phyloP scores from a whole-genome alignment of 1,140 invertebrate genomes.

The Diploscapter pachys region DNA sequence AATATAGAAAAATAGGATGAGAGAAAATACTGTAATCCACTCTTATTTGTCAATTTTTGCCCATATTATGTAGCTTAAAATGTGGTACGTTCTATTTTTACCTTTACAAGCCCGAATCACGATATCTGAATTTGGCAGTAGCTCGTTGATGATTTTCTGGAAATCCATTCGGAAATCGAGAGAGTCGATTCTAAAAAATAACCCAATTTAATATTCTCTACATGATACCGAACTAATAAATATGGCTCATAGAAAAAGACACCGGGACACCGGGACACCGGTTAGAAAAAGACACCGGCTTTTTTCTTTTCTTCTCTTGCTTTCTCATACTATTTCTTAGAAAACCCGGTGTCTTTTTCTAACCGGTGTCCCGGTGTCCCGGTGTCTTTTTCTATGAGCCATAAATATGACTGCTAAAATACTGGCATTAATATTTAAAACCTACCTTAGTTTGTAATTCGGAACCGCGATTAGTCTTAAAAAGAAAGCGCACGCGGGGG shows the following conservation, averaged over 20 bases:
- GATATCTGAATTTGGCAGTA: neutral
- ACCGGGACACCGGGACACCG: too few species aligned
- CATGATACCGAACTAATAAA: too few species aligned
- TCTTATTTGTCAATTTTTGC: neutral
- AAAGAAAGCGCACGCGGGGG: slow-evolving; percentile 25
- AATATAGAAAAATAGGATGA: neutral
- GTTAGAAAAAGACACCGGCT: too few species aligned
- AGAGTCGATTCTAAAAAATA: slow-evolving; percentile 11
- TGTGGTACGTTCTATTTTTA: neutral
- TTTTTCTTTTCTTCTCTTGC: too few species aligned
- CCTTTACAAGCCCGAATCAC: slow-evolving; percentile 1
- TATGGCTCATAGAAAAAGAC: too few species aligned
- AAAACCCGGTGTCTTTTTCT: too few species aligned
- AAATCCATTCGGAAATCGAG: slow-evolving; percentile 14
- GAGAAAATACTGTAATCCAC: neutral
- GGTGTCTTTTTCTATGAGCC: too few species aligned
- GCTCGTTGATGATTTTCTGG: slow-evolving; percentile 13
- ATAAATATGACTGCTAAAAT: neutral
- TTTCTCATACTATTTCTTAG: too few species aligned
- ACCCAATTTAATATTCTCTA: too few species aligned
- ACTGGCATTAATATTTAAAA: neutral
- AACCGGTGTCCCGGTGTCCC: too few species aligned
- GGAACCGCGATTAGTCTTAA: slow-evolving; percentile 22
- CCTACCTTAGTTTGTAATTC: slow-evolving; percentile 19
- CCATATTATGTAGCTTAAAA: neutral